These are phyloP conservation scores for Dolomedes plantarius DNA, from an alignment of 2,888 invertebrate species.

Conservation along the genomic window DNA sequence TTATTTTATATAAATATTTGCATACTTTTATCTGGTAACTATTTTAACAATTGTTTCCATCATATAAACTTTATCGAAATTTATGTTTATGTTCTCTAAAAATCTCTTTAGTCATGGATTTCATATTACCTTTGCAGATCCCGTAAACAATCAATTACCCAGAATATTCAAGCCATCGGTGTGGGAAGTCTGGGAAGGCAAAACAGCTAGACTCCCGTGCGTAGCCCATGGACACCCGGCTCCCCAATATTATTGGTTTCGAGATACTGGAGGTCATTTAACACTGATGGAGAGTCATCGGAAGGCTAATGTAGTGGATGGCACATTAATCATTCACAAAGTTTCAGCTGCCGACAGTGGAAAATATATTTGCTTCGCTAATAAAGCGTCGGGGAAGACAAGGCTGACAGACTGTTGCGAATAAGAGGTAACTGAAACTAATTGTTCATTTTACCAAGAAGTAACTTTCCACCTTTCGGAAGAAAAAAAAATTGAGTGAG, in stretches of 20 bases:
- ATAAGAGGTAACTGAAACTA: slow-evolving; percentile 70
- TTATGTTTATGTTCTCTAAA: no score
- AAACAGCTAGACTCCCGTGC: slow-evolving; percentile 61
- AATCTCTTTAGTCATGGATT: no score
- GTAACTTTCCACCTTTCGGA: background rate
- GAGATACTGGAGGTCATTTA: slow-evolving; percentile 53
- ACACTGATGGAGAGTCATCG: slow-evolving; percentile 36
- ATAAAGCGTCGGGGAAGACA: slow-evolving; percentile 73
- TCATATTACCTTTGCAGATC: slow-evolving; percentile 45
- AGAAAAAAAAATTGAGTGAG: background rate
- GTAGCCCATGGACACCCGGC: slow-evolving; percentile 65
- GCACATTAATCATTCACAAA: slow-evolving; percentile 64
- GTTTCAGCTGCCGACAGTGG: slow-evolving; percentile 67
- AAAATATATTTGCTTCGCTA: slow-evolving; percentile 73
- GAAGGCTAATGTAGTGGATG: slow-evolving; percentile 44
- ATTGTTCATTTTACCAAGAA: slow-evolving; percentile 12
- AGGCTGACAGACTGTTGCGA: slow-evolving; percentile 71
- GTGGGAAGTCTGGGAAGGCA: slow-evolving; percentile 67
- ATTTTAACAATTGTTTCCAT: no score
- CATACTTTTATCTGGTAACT: no score
- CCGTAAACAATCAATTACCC: slow-evolving; percentile 55
- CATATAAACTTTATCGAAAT: no score
- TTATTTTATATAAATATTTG: no score
- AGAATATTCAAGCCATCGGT: slow-evolving; percentile 55
- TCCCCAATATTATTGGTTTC: slow-evolving; percentile 61